Base-by-base conservation (phyloP, 1,140 invertebrate species). In the Cydia strobilella region DNA sequence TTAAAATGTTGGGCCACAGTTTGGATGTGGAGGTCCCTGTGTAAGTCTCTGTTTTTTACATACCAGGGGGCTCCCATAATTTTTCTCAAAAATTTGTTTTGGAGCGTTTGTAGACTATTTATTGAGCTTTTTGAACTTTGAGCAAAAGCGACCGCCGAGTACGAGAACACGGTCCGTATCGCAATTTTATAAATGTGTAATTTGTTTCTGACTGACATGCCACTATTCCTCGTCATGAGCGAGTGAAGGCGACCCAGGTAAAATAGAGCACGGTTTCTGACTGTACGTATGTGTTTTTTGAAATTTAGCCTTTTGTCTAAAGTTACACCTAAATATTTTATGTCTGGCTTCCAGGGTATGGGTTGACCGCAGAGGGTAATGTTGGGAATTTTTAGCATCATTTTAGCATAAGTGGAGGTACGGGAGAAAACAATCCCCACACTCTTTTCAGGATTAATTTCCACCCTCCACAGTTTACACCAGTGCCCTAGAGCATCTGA, bases 151-250 rank as follows among this genome's bases (percentile, higher is more conserved):
- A 42, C 12, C 2, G 42, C 13, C 12, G 42, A 42, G 3, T 42
- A 42, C 1, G 42, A 42, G 13, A 42, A 13, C n/a, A 42, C 42
- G 7, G 42, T 42, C 13, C 42, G 13, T 1, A 42, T 42, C 0
- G 42, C 42, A 13, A 13, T 62, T 66, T 62, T 63, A 0, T 63
- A 75, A 13, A 75, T 18, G 12, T 48, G 62, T 15, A 74, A 5
- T 65, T 75, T 74, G 31, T 75, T 42, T 1, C 71, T 15, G n/a
- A 75, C n/a, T 9, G 71, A 54, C 74, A 78, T 69, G 39, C 69
- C 73, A 62, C 76, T 75, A 1, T 35, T 18, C n/a, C 54, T 66
- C 0, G 35, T 13, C 4, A 76, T 48, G 5, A 76, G 0, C 1
- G 31, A 72, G 72, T n/a, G 48, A 0, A 76, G 42, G 12, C 75